Percentiles rank a stretch among this genome's conserved stretches.
Evolutionary conservation across 1,140 invertebrate species (phyloP).

Genomic region (Orussus abietinus): DNA sequence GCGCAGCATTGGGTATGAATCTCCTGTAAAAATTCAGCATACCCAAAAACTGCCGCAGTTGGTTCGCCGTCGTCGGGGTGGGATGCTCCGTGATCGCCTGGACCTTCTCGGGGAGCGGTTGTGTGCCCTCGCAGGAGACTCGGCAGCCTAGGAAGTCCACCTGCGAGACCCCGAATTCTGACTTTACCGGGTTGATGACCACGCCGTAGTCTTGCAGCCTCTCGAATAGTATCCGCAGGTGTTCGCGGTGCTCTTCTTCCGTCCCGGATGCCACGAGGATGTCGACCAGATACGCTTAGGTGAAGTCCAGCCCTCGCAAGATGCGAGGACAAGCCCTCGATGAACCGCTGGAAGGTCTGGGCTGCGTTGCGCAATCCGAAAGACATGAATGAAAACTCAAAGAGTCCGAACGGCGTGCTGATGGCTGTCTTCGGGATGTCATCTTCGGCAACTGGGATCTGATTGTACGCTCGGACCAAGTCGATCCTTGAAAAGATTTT

Average conservation of each 20-base stretch:
- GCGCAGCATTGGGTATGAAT: conserved; percentile 29
- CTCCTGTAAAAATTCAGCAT: conserved; percentile 38
- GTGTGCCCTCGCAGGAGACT: conserved; percentile 21
- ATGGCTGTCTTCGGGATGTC: conserved; percentile 42
- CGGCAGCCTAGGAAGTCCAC: conserved; percentile 34
- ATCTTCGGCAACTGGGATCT: conserved; percentile 34
- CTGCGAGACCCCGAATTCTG: conserved; percentile 20
- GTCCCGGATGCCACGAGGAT: conserved; percentile 33
- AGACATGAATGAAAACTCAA: conserved; percentile 40
- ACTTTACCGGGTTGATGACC: conserved; percentile 27
- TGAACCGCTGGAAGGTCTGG: conserved; percentile 43
- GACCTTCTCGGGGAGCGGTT: conserved; percentile 27
- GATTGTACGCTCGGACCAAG: conserved; percentile 50
- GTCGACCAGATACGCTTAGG: conserved; percentile 48
- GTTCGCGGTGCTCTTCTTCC: conserved; percentile 23
- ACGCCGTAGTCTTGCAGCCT: conserved; percentile 14
- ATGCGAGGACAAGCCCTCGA: conserved; percentile 37
- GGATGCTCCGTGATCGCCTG: conserved; percentile 23
- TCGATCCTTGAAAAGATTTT: conserved; percentile 52
- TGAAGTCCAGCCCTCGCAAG: conserved; percentile 28
- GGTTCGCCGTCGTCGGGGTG: conserved; percentile 22
- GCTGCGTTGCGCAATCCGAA: conserved; percentile 43
- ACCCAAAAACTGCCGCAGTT: conserved; percentile 34
- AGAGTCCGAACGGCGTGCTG: conserved; percentile 39
- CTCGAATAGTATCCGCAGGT: conserved; percentile 24